Evolutionary conservation across 2,888 invertebrate species (phyloP).

Genomic region (Fabriciana adippe): DNA sequence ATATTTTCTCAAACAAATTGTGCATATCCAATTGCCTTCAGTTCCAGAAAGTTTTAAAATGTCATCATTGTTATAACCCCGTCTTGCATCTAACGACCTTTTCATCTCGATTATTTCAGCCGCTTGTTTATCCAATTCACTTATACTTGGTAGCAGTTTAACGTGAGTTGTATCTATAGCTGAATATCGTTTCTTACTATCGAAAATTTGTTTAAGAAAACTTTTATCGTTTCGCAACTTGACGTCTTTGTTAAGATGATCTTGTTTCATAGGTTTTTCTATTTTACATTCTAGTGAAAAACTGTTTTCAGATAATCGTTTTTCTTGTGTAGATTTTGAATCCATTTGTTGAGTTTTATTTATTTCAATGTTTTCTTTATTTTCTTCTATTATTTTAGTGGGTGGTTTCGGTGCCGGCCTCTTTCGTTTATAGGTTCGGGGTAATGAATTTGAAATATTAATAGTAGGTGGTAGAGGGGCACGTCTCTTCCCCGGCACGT

Average conservation of each 20-base stretch:
- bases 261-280: slow-evolving; percentile 60
- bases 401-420: slow-evolving; percentile 83
- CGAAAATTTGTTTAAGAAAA: slow-evolving; percentile 79
- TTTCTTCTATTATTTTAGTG: slow-evolving; percentile 41
- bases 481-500: slow-evolving; percentile 89
- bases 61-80: slow-evolving; percentile 7
- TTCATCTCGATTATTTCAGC: slow-evolving; percentile 86
- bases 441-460: slow-evolving; percentile 64
- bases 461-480: slow-evolving; percentile 87
- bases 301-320: slow-evolving; percentile 39
- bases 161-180: slow-evolving; percentile 62
- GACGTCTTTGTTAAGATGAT: slow-evolving; percentile 50
- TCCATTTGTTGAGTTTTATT: slow-evolving; percentile 49
- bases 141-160: slow-evolving; percentile 87
- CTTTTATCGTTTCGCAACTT: slow-evolving; percentile 77
- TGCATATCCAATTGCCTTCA: slow-evolving; percentile 62
- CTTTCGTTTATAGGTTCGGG: slow-evolving; percentile 60
- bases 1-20: slow-evolving; percentile 66
- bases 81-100: slow-evolving; percentile 46
- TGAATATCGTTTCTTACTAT: slow-evolving; percentile 69
- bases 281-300: slow-evolving; percentile 50
- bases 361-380: slow-evolving; percentile 47
- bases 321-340: slow-evolving; percentile 40
- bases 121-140: slow-evolving; percentile 90
- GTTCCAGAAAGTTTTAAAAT: slow-evolving; percentile 9